phyloP scores from a whole-genome alignment of 2,888 invertebrate genomes.

The Oxyteleia sp. region DNA sequence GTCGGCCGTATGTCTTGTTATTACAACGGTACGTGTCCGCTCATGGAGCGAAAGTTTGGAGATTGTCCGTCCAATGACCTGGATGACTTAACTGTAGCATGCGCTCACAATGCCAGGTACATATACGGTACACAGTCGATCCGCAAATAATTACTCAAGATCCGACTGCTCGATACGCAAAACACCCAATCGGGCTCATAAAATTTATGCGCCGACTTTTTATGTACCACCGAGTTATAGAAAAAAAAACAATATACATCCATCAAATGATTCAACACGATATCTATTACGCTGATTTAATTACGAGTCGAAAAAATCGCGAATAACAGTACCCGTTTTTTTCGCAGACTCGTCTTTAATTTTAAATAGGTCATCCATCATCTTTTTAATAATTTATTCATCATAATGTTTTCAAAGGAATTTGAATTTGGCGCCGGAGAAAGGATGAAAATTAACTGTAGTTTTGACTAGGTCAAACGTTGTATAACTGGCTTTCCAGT shows the following conservation, averaged over 20 bases:
- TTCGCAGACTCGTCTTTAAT: slow-evolving; percentile 14
- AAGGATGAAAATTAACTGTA: too few species aligned
- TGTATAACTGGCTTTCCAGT: too few species aligned
- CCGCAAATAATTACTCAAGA: slow-evolving; percentile 67
- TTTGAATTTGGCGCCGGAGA: background rate
- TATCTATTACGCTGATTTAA: slow-evolving; percentile 64
- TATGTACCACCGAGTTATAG: background rate
- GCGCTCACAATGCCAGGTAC: slow-evolving; percentile 63
- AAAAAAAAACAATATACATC: slow-evolving; percentile 55
- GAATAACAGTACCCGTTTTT: slow-evolving; percentile 43
- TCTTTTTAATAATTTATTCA: background rate
- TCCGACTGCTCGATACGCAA: slow-evolving; percentile 65
- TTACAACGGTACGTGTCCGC: slow-evolving; percentile 73
- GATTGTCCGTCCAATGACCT: slow-evolving; percentile 73
- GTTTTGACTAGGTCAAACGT: too few species aligned
- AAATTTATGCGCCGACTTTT: slow-evolving; percentile 58
- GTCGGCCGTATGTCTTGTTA: slow-evolving; percentile 57
- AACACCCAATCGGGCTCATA: slow-evolving; percentile 54
- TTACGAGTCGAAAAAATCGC: slow-evolving; percentile 33
- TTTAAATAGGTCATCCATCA: slow-evolving; percentile 27
- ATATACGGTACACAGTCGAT: slow-evolving; percentile 59
- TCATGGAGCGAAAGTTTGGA: slow-evolving; percentile 76
- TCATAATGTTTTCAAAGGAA: background rate
- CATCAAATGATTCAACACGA: slow-evolving; percentile 54
- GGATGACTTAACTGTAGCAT: slow-evolving; percentile 71